phyloP scores from a whole-genome alignment of 2,888 invertebrate genomes.

The Melanophora roralis region DNA sequence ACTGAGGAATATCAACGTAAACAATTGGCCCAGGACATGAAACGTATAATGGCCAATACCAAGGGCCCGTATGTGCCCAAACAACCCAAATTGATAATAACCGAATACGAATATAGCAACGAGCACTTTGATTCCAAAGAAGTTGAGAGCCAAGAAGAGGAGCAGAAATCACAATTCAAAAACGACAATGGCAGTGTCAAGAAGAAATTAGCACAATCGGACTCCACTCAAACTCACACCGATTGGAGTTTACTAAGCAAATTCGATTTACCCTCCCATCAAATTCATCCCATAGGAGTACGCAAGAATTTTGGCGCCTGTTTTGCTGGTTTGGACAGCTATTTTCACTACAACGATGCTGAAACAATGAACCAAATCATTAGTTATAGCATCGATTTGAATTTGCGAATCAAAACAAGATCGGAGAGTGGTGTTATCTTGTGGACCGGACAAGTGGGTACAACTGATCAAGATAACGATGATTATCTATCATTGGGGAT shows the following conservation, averaged over 20 bases:
- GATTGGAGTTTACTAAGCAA: conserved; percentile 73
- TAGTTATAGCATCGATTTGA: conserved; percentile 91
- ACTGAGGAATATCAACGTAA: conserved; percentile 74
- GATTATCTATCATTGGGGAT: conserved; percentile 92
- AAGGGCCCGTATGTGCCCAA: conserved; percentile 63
- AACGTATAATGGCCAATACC: conserved; percentile 76
- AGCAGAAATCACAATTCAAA: neutral
- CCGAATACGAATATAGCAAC: conserved; percentile 57
- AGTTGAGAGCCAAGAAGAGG: neutral
- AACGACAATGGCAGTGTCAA: neutral
- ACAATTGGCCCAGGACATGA: conserved; percentile 76
- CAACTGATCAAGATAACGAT: conserved; percentile 78
- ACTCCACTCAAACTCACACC: conserved; percentile 70
- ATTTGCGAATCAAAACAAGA: conserved; percentile 89
- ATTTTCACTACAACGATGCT: conserved; percentile 91
- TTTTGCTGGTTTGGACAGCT: conserved; percentile 90
- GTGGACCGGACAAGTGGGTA: conserved; percentile 87
- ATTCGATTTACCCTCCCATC: conserved; percentile 70
- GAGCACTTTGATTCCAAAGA: conserved; percentile 24
- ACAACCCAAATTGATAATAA: conserved; percentile 55
- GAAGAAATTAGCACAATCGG: conserved; percentile 38
- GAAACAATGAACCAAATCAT: conserved; percentile 91
- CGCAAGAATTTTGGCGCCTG: conserved; percentile 80
- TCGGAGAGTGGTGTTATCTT: conserved; percentile 86
- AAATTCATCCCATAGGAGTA: conserved; percentile 70